Conservation (phyloP, 2,888 invertebrate species). For the Athalia cordata region DNA sequence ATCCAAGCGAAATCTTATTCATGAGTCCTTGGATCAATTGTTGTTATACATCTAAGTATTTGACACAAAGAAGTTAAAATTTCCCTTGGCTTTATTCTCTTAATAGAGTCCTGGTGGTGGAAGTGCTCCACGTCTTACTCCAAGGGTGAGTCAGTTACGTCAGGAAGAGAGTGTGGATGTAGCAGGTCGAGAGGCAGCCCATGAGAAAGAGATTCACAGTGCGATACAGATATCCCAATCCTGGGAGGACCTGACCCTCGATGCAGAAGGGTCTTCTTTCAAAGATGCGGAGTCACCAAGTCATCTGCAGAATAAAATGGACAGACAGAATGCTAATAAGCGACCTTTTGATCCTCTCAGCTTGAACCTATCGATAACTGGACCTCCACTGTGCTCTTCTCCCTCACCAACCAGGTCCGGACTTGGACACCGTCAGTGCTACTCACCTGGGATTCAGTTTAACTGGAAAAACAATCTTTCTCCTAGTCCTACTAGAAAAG, state of each 20-base stretch:
- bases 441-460: conserved; percentile 76
- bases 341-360: conserved; percentile 72
- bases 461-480: conserved; percentile 79
- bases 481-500: conserved; percentile 90
- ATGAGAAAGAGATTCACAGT: conserved; percentile 92
- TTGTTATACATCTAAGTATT: neutral
- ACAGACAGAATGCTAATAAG: conserved; percentile 61
- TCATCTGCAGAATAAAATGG: conserved; percentile 63
- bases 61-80: neutral
- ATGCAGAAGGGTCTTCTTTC: conserved; percentile 76
- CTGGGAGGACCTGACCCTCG: conserved; percentile 91
- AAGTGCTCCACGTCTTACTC: conserved; percentile 80
- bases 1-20: conserved; percentile 21
- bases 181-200: conserved; percentile 90
- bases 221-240: conserved; percentile 96
- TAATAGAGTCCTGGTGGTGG: conserved; percentile 74
- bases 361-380: conserved; percentile 70
- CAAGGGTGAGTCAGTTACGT: conserved; percentile 90
- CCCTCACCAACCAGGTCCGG: conserved; percentile 78
- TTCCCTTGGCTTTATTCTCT: neutral
- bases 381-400: conserved; percentile 77
- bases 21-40: conserved; percentile 39
- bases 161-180: conserved; percentile 92
- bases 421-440: conserved; percentile 75
- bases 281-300: conserved; percentile 69